Percentiles rank a stretch among this genome's conserved stretches.
phyloP scores from a whole-genome alignment of 2,113 vertebrate species.

The Noturus placidus region DNA sequence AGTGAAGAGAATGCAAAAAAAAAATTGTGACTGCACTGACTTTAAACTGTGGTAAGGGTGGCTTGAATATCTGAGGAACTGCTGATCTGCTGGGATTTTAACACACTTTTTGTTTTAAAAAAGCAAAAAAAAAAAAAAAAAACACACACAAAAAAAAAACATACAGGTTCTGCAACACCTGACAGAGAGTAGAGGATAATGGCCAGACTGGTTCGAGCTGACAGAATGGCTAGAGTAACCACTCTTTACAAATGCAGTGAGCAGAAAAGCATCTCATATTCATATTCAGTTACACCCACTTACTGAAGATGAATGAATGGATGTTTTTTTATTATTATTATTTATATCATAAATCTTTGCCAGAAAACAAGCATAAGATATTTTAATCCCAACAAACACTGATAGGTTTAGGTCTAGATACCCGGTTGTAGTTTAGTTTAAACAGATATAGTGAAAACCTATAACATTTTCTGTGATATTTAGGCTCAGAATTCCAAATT shows the following conservation, averaged over 20 bases:
- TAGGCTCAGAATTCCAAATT: background rate
- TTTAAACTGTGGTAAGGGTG: background rate
- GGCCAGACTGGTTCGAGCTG: background rate
- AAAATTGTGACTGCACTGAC: background rate
- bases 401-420: background rate
- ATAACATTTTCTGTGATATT: background rate
- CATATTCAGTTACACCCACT: background rate
- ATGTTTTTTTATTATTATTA: background rate
- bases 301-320: background rate
- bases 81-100: background rate
- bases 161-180: background rate
- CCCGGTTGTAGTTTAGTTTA: background rate
- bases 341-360: background rate
- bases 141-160: background rate
- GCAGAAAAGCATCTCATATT: background rate
- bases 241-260: background rate
- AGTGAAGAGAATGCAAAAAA: background rate
- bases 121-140: background rate
- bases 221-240: background rate
- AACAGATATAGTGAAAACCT: background rate
- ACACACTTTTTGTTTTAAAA: too few species aligned
- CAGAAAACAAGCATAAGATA: background rate
- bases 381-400: background rate
- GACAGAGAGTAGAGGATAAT: background rate
- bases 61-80: background rate